These are phyloP conservation scores for Globodera rostochiensis DNA, from an alignment of 1,140 invertebrate genomes.

Conservation along the genomic window DNA sequence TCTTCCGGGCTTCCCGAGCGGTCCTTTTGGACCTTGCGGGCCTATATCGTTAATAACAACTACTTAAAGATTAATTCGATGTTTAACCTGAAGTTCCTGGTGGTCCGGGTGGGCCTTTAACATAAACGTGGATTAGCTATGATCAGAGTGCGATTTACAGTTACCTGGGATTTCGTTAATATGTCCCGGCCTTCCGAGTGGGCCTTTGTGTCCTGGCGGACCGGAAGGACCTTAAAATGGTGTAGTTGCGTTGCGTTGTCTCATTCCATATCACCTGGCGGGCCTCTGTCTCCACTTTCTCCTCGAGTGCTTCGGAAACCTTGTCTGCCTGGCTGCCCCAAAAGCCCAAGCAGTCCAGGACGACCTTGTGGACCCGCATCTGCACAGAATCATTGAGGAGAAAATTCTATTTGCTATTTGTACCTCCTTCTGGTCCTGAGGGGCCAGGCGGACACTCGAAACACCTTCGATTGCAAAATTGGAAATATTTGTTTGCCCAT, in stretches of 20 bases:
- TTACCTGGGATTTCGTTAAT: neutral
- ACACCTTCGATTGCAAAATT: slow-evolving; percentile 3
- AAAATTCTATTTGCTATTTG: neutral
- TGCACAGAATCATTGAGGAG: neutral
- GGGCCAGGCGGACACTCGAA: slow-evolving; percentile 21
- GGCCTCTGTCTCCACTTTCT: slow-evolving; percentile 3
- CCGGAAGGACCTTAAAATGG: slow-evolving; percentile 13
- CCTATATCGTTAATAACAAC: neutral
- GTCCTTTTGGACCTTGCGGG: neutral
- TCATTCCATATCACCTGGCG: neutral
- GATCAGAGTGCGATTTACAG: neutral
- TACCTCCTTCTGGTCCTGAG: slow-evolving; percentile 29
- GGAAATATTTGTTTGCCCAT: slow-evolving; percentile 4
- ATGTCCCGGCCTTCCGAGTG: neutral
- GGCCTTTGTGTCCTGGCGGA: slow-evolving; percentile 20
- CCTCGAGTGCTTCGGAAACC: slow-evolving; percentile 5
- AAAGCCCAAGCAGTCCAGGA: slow-evolving; percentile 6
- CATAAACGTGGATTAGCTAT: neutral
- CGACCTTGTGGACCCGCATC: slow-evolving; percentile 15
- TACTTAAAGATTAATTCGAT: neutral
- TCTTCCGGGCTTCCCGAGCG: slow-evolving; percentile 9
- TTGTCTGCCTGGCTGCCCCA: slow-evolving; percentile 16
- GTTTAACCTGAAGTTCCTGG: slow-evolving; percentile 16
- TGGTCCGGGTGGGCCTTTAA: slow-evolving; percentile 7
- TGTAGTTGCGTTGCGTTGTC: neutral